A percentile compares a stretch with the other conserved stretches of the same genome.
Conservation (phyloP, 2,888 invertebrate genomes). For the Dryomyza anilis region DNA sequence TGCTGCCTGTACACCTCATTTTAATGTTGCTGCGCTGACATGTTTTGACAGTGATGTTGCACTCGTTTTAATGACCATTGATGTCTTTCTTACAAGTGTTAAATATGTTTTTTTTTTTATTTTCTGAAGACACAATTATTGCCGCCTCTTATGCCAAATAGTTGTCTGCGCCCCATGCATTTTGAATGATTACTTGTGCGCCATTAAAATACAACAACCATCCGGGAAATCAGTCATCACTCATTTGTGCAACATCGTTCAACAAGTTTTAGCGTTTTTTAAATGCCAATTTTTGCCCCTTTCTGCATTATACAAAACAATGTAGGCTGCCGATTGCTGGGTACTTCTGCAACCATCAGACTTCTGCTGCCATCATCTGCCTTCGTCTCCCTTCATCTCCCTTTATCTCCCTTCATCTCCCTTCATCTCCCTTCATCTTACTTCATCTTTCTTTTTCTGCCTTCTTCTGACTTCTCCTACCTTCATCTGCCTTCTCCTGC, state of each 20-base stretch:
- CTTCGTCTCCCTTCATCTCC: no score
- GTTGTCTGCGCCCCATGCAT: not conserved
- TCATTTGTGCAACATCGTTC: slow-evolving; percentile 8
- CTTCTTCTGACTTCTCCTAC: not conserved
- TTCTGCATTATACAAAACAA: no score
- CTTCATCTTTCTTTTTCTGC: not conserved
- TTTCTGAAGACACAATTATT: not conserved
- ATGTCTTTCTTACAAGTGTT: not conserved
- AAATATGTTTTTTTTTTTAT: not conserved
- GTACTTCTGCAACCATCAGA: no score
- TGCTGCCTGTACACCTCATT: not conserved
- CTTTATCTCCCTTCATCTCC: no score
- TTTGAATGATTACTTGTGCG: slow-evolving; percentile 11
- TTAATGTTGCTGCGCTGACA: not conserved
- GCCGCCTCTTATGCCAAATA: not conserved
- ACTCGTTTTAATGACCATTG: slow-evolving; percentile 10
- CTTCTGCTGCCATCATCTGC: no score
- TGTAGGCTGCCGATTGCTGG: no score
- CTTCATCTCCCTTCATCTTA: no score
- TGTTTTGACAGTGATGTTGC: not conserved
- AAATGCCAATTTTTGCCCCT: slow-evolving; percentile 7
- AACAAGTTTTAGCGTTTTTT: slow-evolving; percentile 17
- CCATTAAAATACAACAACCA: slow-evolving; percentile 13
- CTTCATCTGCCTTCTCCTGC: not conserved
- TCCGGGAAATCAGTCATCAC: slow-evolving; percentile 20